These are phyloP conservation scores for Meleagris gallopavo DNA, from an alignment of 2,113 vertebrate genomes.

Conservation along the genomic window DNA sequence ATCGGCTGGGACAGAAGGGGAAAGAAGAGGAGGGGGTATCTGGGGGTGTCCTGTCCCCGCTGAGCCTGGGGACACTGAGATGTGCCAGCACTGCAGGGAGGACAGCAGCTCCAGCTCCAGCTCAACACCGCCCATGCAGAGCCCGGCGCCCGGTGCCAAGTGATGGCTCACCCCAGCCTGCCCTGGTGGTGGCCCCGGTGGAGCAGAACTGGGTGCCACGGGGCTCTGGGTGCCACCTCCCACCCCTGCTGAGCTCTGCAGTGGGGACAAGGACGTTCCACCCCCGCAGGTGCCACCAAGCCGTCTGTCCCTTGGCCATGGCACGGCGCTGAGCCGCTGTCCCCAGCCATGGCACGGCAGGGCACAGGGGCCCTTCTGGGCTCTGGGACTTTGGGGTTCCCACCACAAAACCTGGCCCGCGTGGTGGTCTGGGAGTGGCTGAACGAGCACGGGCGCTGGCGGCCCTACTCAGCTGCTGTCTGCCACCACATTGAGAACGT, in stretches of 20 bases:
- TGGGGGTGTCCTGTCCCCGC: background rate
- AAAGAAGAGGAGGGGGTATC: conserved; percentile 8
- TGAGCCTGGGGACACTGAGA: background rate
- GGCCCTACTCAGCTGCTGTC: conserved; percentile 91
- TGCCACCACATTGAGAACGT: conserved; percentile 96
- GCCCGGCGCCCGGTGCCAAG: background rate
- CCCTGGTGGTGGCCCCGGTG: background rate
- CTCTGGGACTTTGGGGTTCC: conserved; percentile 82
- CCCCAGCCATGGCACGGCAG: conserved; percentile 73
- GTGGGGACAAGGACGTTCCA: background rate
- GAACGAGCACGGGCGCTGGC: conserved; percentile 93
- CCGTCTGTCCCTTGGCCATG: background rate
- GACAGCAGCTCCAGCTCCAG: background rate
- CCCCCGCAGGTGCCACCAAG: background rate
- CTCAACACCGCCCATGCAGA: too few relatives aligned
- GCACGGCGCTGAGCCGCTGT: background rate
- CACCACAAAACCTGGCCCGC: conserved; percentile 89
- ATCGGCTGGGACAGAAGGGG: background rate
- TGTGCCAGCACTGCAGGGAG: background rate
- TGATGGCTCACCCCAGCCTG: conserved; percentile 15
- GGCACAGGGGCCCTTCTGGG: conserved; percentile 72
- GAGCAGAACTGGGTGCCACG: background rate
- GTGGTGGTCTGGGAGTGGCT: conserved; percentile 99
- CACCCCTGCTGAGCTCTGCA: background rate
- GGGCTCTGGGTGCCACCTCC: background rate